Percentiles rank a stretch among this genome's conserved stretches.
phyloP scores from a whole-genome alignment of 2,888 invertebrate genomes.

The Hermodice carunculata region DNA sequence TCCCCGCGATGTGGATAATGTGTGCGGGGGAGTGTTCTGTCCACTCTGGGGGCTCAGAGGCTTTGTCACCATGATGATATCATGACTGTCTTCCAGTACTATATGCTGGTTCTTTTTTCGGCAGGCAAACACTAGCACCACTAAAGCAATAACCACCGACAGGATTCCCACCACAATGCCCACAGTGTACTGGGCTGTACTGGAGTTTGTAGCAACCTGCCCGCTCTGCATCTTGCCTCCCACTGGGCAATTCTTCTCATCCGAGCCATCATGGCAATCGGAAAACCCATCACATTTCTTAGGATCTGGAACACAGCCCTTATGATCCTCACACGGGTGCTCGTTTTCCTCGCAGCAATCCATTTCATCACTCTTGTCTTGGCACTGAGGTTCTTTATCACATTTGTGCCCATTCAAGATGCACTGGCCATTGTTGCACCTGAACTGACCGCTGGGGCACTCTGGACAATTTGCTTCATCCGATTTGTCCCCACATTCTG shows the following conservation, averaged over 20 bases:
- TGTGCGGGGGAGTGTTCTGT: slow-evolving; percentile 47
- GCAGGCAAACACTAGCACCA: slow-evolving; percentile 57
- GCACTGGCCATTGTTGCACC: slow-evolving; percentile 56
- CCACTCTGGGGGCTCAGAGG: slow-evolving; percentile 49
- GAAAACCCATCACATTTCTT: slow-evolving; percentile 57
- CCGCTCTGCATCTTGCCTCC: neutral
- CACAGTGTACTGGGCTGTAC: slow-evolving; percentile 60
- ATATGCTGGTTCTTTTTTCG: slow-evolving; percentile 52
- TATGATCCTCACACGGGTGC: slow-evolving; percentile 12
- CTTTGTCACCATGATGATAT: slow-evolving; percentile 55
- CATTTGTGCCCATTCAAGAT: slow-evolving; percentile 47
- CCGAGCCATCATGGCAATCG: slow-evolving; percentile 60
- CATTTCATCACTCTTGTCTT: slow-evolving; percentile 45
- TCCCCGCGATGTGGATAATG: slow-evolving; percentile 47
- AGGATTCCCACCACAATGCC: slow-evolving; percentile 72
- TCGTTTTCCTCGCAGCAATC: slow-evolving; percentile 12
- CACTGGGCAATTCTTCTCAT: slow-evolving; percentile 59
- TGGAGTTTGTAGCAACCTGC: slow-evolving; percentile 30
- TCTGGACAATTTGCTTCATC: slow-evolving; percentile 64
- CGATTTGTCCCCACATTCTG: slow-evolving; percentile 66
- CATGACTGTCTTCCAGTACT: slow-evolving; percentile 46
- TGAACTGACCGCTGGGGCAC: slow-evolving; percentile 58
- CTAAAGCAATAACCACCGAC: slow-evolving; percentile 71
- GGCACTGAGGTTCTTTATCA: slow-evolving; percentile 51
- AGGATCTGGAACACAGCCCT: slow-evolving; percentile 75